Evolutionary conservation across 2,797 vertebrate genomes (phyloP), one percentile per base, ranked within the genome.

Genomic region (Danio aesculapii): DNA sequence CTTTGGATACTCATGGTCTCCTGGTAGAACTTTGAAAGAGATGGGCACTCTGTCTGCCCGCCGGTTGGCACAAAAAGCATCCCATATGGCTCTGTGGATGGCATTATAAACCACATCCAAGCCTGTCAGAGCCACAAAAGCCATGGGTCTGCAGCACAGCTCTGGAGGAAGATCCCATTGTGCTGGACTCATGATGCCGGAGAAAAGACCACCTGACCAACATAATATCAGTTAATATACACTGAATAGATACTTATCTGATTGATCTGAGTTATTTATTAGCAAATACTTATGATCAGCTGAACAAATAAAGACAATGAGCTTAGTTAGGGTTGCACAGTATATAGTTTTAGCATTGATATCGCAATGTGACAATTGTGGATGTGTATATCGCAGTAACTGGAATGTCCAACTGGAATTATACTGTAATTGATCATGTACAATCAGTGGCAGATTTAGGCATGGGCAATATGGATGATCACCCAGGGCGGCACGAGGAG

Each of bases 151-250:
- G 88, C 98, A 99, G 84, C 98, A 99, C 59, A 99, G 89, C 89
- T 99, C 98, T 30, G 97, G 96, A 21, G 98, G 98, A 78, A 99
- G 95, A 84, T 99, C 98, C 97, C 98, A 99, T 81, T 97, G 97
- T 7, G 95, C 89, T 71, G 93, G 93, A 64, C 93, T 95, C 95
- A 96, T 96, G 82, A 72, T 62, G 30, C 55, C 58, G 6, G 62
- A 13, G 2, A 11, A 30, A 11, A 43, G 70, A 52, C 30, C 12
- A 30, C 49, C 72, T 82, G 49, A 30, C 41, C 58, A 55, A 17
- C 19, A 67, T 44, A 67, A 9, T 1, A 49, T 2, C 3, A 41
- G 13, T 19, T 6, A 55, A 57, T 6, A 57, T 8, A 8, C 10
- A 69, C 21, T 50, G 46, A 4, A 67, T 8, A 47, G 44, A 69